A percentile compares a stretch with the other conserved stretches of the same genome.
These are phyloP conservation scores for Heterohyrax brucei DNA, from an alignment of 2,797 vertebrate genomes.

Conservation along the genomic window DNA sequence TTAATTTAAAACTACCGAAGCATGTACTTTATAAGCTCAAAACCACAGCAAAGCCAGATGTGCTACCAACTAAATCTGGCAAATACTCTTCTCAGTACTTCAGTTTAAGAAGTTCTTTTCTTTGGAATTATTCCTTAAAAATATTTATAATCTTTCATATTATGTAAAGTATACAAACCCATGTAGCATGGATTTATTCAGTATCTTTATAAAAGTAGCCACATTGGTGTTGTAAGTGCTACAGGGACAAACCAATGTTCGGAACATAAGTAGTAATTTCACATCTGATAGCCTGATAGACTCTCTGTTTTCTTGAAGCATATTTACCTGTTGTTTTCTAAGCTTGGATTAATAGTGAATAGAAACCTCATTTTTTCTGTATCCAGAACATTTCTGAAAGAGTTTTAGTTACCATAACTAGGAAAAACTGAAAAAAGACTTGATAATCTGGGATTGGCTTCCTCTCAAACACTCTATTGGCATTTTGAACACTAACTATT, in stretches of 20 bases:
- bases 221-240: not conserved
- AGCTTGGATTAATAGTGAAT: not conserved
- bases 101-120: conserved; percentile 29
- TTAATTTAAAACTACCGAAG: conserved; percentile 87
- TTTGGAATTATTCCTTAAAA: conserved; percentile 39
- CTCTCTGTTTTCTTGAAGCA: not conserved
- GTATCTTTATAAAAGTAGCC: conserved; percentile 26
- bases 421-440: not conserved
- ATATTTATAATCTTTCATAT: not conserved
- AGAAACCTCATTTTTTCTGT: conserved; percentile 47
- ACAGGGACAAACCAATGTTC: conserved; percentile 36
- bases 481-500: conserved; percentile 45
- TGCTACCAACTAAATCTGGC: conserved; percentile 83
- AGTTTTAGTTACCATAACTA: not conserved
- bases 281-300: not conserved
- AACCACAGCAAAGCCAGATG: conserved; percentile 83
- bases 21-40: conserved; percentile 82
- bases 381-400: not conserved
- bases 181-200: conserved; percentile 43
- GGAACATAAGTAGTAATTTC: conserved; percentile 21
- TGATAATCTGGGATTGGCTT: not conserved
- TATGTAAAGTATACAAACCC: not conserved
- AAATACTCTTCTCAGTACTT: conserved; percentile 71
- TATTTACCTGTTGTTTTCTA: conserved; percentile 31
- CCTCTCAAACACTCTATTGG: conserved; percentile 34